Conservation (phyloP, 30 jellyfish, hydroid and myxozoan genomes). For the Haliclystus octoradiatus region DNA sequence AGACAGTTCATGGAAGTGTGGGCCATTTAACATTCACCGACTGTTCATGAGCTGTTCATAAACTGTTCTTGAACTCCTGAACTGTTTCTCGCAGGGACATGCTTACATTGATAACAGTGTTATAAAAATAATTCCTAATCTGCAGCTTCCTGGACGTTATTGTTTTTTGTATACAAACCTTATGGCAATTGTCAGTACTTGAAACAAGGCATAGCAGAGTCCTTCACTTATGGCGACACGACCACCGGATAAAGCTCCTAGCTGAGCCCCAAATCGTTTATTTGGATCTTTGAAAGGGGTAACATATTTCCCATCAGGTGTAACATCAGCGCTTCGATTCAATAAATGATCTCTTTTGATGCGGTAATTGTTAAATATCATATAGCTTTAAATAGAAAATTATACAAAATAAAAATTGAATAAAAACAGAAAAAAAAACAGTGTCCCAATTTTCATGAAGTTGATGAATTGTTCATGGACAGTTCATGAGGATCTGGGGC, state of each 20-base stretch:
- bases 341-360: constrained; percentile 63
- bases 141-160: too few species aligned
- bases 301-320: constrained; percentile 88
- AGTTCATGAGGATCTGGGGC: too few species aligned
- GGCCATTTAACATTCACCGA: too few species aligned
- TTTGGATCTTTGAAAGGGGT: constrained; percentile 56
- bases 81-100: too few species aligned
- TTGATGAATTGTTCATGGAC: too few species aligned
- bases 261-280: constrained; percentile 79
- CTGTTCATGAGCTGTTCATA: too few species aligned
- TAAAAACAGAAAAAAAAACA: too few species aligned
- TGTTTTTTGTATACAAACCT: constrained; percentile 50
- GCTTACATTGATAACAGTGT: too few species aligned
- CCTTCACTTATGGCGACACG: constrained; percentile 73
- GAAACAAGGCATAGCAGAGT: constrained; percentile 32
- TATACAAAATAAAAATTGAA: neutral
- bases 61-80: too few species aligned
- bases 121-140: too few species aligned
- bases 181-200: constrained; percentile 72
- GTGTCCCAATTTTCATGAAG: too few species aligned
- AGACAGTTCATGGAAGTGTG: too few species aligned
- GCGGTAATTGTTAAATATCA: constrained; percentile 62
- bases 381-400: constrained; percentile 26
- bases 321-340: constrained; percentile 81
- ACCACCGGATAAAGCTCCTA: constrained; percentile 90